Evolutionary conservation across 2,888 invertebrate species (phyloP), one percentile per base, ranked within the genome.

Genomic region (Cataglyphis albicans): DNA sequence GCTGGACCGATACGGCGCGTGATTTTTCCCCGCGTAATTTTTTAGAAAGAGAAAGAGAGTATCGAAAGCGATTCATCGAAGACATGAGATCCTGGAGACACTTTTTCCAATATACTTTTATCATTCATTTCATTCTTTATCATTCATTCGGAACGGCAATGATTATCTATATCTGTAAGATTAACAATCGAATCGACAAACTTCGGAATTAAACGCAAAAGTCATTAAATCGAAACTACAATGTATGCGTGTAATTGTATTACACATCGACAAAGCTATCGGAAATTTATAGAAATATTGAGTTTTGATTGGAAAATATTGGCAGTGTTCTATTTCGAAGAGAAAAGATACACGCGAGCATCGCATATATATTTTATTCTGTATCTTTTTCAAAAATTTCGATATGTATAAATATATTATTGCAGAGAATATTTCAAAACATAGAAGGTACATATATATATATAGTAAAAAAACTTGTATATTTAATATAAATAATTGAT

Each of bases 21-120:
- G 70, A 59, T 55, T 29, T 29, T 29, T 78, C 65, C 76, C 41
- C 6, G 55, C 57, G 70, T 55, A 74, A 38, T 32, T 57, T 61
- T 55, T 67, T 67, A 65, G 35, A 83, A 82, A 80, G 59, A 35
- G 25, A 41, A 52, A 57, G 38, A 61, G 75, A 82, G 75, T 81
- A 87, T 83, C 87, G 72, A 76, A 63, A 61, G 87, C 84, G 82
- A 89, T 89, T 83, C 88, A 87, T 89, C 88, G 86, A 83, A 83
- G 83, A 29, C 29, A 29, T 2, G 29, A 29, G 68, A 32, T 67
- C 35, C 35, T 48, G 32, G 67, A 21, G 21, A 21, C 21, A 61
- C 73, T 86, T 86, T 85, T 87, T 64, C 44, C 55, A 59, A 55
- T 25, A 59, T 63, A 80, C 83, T 84, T 87, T 83, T 81, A 29